A percentile compares a stretch with the other conserved stretches of the same genome.
These are phyloP conservation scores for Camelus bactrianus DNA, from an alignment of 2,113 vertebrate genomes.

Conservation along the genomic window DNA sequence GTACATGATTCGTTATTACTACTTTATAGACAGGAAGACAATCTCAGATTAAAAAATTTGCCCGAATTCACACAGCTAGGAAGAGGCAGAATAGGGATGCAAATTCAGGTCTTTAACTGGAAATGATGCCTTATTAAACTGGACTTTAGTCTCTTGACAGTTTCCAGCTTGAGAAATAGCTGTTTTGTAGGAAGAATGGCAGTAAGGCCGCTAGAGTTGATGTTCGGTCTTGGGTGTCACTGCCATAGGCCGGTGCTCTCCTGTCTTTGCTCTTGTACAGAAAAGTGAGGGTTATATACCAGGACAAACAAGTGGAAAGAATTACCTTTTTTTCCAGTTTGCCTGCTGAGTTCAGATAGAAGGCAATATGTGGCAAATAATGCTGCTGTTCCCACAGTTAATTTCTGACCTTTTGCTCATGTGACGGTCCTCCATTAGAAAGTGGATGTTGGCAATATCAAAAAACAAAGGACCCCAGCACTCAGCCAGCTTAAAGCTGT, in stretches of 20 bases:
- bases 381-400: not conserved
- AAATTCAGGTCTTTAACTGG: slow-evolving; percentile 22
- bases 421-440: not conserved
- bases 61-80: not conserved
- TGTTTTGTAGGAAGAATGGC: not conserved
- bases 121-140: not conserved
- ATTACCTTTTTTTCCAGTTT: not conserved
- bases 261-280: not conserved
- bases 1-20: not conserved
- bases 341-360: not conserved
- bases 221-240: not conserved
- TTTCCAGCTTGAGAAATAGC: not conserved
- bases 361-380: not conserved
- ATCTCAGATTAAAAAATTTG: not conserved
- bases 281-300: not conserved
- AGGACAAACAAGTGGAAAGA: not conserved
- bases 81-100: not conserved
- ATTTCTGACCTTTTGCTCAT: slow-evolving; percentile 38
- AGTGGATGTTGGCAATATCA: not conserved
- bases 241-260: not conserved
- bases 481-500: not conserved
- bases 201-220: not conserved
- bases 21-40: not conserved
- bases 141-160: not conserved
- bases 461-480: not conserved